Conservation (phyloP, 2,113 vertebrate genomes). For the Microtus pennsylvanicus region DNA sequence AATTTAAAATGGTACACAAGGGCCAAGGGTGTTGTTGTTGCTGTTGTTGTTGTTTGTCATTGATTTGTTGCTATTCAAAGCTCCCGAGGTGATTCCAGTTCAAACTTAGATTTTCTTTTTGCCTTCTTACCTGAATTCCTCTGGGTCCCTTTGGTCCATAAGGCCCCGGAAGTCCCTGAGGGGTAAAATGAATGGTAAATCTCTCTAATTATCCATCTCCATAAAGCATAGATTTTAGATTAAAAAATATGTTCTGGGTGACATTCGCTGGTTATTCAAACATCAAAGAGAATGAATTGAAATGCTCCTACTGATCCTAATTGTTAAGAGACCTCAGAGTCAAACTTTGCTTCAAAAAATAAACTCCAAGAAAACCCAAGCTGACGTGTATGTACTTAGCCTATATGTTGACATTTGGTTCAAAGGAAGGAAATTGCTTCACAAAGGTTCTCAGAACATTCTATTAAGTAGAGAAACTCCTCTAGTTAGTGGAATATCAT, state of each 20-base stretch:
- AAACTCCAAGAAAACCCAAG: conserved; percentile 8
- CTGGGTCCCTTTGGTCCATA: conserved; percentile 87
- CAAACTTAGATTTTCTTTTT: conserved; percentile 27
- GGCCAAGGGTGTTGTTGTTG: neutral
- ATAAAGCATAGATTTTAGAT: neutral
- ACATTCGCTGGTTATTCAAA: neutral
- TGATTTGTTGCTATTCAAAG: neutral
- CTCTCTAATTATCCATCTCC: conserved; percentile 31
- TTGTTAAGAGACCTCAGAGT: conserved; percentile 23
- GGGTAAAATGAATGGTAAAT: conserved; percentile 58
- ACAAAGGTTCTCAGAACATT: conserved; percentile 25
- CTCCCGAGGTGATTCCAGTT: neutral
- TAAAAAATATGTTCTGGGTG: neutral
- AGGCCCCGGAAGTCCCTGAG: conserved; percentile 78
- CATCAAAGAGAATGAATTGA: neutral
- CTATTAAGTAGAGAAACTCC: neutral
- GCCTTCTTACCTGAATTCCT: conserved; percentile 88
- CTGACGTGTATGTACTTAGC: neutral
- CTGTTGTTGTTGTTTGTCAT: neutral
- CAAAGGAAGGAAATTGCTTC: neutral
- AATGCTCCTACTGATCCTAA: conserved; percentile 40
- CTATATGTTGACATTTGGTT: conserved; percentile 36
- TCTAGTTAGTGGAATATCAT: neutral
- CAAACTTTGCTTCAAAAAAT: conserved; percentile 38
- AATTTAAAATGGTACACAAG: neutral